Evolutionary conservation across 1,140 invertebrate species (phyloP).

Genomic region (Nasonia longicornis): DNA sequence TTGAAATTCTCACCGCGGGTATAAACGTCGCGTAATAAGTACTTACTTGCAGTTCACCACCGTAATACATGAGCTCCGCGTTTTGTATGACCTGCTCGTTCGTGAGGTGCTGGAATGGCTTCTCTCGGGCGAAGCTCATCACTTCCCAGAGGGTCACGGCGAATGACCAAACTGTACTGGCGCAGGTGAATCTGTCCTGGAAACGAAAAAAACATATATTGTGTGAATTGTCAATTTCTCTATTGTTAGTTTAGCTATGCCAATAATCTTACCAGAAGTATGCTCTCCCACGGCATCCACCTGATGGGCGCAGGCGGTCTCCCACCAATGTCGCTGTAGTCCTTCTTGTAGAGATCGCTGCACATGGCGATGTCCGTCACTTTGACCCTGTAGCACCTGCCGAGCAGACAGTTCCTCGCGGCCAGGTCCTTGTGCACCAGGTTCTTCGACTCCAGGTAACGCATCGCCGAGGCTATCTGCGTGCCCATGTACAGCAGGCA

Average conservation of each 20-base stretch:
- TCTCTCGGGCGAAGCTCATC: slow-evolving; percentile 78
- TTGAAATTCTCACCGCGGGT: not conserved
- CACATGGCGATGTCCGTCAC: slow-evolving; percentile 93
- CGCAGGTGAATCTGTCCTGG: slow-evolving; percentile 77
- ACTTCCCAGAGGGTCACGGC: slow-evolving; percentile 83
- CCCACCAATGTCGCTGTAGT: slow-evolving; percentile 84
- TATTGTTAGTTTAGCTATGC: too few species aligned
- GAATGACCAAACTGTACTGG: slow-evolving; percentile 78
- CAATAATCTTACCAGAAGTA: slow-evolving; percentile 75
- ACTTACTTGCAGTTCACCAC: slow-evolving; percentile 73
- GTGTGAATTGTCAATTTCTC: too few species aligned
- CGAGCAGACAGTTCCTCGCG: slow-evolving; percentile 87
- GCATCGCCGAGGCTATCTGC: slow-evolving; percentile 91
- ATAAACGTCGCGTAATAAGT: not conserved
- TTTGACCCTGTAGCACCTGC: slow-evolving; percentile 83
- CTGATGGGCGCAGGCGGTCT: slow-evolving; percentile 78
- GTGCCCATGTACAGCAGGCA: slow-evolving; percentile 86
- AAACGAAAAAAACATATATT: slow-evolving; percentile 45
- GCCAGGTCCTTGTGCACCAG: slow-evolving; percentile 84
- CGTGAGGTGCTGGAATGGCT: slow-evolving; percentile 77
- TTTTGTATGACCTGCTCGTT: slow-evolving; percentile 84
- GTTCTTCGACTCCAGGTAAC: slow-evolving; percentile 83
- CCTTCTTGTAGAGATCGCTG: slow-evolving; percentile 83
- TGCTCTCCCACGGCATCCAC: slow-evolving; percentile 88
- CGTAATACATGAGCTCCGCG: slow-evolving; percentile 77